A percentile compares a stretch with the other conserved stretches of the same genome.
phyloP scores from a whole-genome alignment of 2,113 vertebrate species.

The Cyphomyrus plagiostoma region DNA sequence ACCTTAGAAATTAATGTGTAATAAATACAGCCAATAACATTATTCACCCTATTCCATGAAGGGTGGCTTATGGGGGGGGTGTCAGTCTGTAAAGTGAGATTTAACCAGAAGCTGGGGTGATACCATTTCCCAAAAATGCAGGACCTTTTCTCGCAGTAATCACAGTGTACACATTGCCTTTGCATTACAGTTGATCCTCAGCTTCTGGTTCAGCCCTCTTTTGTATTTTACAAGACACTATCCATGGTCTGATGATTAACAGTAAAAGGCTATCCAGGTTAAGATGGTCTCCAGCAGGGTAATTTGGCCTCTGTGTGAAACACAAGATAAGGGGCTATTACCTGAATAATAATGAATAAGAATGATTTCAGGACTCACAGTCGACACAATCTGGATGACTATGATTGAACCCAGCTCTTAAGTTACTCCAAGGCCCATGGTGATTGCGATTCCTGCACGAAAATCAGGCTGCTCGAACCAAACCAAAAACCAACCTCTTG shows the following conservation, averaged over 20 bases:
- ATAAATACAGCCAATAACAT: background rate
- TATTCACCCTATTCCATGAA: background rate
- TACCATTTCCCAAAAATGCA: background rate
- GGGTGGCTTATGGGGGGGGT: background rate
- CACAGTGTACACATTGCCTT: background rate
- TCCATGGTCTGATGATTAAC: constrained; percentile 1
- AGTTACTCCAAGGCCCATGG: constrained; percentile 11
- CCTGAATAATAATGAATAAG: constrained; percentile 26
- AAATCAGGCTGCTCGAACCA: background rate
- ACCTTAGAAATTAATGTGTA: background rate
- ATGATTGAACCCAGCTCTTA: constrained; percentile 30
- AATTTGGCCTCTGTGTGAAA: constrained; percentile 26
- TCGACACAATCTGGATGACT: constrained; percentile 23
- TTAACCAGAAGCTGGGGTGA: background rate
- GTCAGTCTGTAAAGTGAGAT: background rate
- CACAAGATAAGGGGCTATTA: constrained; percentile 26
- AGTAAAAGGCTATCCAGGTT: background rate
- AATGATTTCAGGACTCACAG: constrained; percentile 12
- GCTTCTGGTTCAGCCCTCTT: background rate
- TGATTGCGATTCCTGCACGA: constrained; percentile 2
- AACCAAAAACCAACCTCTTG: background rate
- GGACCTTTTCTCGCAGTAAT: background rate
- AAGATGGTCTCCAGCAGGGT: background rate
- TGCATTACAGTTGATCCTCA: background rate
- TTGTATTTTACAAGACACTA: constrained; percentile 9